phyloP scores from a whole-genome alignment of 2,113 vertebrate species.

The Orthochromis malagaraziensis region DNA sequence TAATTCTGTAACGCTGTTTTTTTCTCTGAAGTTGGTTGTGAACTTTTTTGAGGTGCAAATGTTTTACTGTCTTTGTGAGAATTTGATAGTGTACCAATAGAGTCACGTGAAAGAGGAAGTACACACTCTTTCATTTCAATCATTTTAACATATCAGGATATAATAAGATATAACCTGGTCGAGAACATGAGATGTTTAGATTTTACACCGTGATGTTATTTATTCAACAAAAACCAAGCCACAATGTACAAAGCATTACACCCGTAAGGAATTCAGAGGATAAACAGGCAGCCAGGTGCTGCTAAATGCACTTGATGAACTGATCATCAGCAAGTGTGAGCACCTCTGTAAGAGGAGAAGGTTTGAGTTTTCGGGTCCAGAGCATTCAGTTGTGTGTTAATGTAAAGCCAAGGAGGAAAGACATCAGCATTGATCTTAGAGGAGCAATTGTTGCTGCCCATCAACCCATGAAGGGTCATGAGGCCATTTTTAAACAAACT shows the following conservation, averaged over 20 bases:
- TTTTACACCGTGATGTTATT: neutral
- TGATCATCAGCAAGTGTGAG: neutral
- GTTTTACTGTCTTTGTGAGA: neutral
- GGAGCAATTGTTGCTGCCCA: neutral
- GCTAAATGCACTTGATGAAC: neutral
- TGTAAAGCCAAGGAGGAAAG: neutral
- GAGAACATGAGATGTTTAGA: accelerated
- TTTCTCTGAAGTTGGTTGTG: neutral
- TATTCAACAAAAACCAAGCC: neutral
- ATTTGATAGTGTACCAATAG: neutral
- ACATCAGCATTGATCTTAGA: neutral
- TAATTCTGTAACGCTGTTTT: neutral
- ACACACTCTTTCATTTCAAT: neutral
- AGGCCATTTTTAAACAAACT: neutral
- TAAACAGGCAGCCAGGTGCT: neutral
- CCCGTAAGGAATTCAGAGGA: neutral
- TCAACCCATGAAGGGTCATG: neutral
- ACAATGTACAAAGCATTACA: neutral
- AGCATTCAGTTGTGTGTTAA: neutral
- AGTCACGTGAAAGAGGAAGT: accelerated
- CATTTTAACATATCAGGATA: neutral
- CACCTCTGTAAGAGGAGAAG: neutral
- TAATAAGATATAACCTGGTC: neutral
- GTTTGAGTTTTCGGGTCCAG: neutral
- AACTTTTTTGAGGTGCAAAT: neutral